phyloP scores from a whole-genome alignment of 1,140 invertebrate genomes.

The Caenorhabditis remanei region DNA sequence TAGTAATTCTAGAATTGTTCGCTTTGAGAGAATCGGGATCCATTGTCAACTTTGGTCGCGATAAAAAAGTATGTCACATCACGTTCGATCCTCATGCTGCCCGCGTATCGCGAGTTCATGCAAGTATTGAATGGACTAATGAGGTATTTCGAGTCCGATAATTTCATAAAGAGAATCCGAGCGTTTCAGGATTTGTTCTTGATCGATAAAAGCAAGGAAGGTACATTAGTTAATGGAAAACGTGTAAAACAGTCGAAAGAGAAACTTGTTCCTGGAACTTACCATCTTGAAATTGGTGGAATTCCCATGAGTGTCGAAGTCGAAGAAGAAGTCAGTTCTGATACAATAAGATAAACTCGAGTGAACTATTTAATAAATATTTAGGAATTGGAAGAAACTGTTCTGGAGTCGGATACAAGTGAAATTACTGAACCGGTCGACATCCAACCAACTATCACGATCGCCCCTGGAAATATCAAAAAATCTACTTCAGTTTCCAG shows the following conservation, averaged over 20 bases:
- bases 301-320: slow-evolving; percentile 9
- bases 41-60: not conserved
- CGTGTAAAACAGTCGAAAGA: not conserved
- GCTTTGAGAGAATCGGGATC: not conserved
- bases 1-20: not conserved
- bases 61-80: slow-evolving; percentile 28
- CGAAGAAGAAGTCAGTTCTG: not conserved
- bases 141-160: not conserved
- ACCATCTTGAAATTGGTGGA: slow-evolving; percentile 2
- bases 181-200: not conserved
- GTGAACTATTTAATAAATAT: not conserved
- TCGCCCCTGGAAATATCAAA: not conserved
- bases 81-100: slow-evolving; percentile 1
- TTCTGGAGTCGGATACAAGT: not conserved
- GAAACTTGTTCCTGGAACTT: not conserved
- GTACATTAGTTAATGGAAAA: slow-evolving; percentile 4
- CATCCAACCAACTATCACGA: too few species aligned
- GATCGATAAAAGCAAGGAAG: slow-evolving; percentile 21
- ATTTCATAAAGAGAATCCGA: not conserved
- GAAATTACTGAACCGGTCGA: too few species aligned
- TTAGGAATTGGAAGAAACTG: slow-evolving; percentile 12
- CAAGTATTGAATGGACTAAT: not conserved
- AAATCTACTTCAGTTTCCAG: not conserved
- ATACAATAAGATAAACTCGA: not conserved
- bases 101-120: slow-evolving; percentile 17